phyloP scores from a whole-genome alignment of 2,113 vertebrate genomes.

The Mionectes macconnelli region DNA sequence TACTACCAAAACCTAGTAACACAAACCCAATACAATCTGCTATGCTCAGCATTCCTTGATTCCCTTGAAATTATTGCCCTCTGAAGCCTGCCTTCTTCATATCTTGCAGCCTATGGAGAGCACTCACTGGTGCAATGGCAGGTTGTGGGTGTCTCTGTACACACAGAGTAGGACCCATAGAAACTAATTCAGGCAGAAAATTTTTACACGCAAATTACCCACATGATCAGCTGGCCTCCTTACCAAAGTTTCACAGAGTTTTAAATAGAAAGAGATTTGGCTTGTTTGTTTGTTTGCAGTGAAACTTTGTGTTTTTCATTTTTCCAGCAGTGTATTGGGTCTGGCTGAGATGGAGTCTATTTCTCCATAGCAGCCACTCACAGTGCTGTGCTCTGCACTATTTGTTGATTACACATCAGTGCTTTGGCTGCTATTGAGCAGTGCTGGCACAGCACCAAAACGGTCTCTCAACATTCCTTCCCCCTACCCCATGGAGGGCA shows the following conservation, averaged over 20 bases:
- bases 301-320: neutral
- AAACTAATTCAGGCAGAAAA: neutral
- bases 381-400: neutral
- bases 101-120: neutral
- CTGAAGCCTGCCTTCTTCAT: neutral
- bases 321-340: neutral
- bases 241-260: neutral
- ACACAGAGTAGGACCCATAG: neutral
- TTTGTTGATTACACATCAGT: neutral
- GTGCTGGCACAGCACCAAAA: neutral
- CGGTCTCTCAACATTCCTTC: neutral
- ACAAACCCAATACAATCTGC: neutral
- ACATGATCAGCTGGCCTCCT: neutral
- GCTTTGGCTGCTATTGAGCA: neutral
- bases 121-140: neutral
- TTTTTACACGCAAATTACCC: neutral
- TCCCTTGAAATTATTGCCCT: neutral
- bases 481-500: neutral
- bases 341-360: neutral
- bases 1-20: neutral
- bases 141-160: neutral
- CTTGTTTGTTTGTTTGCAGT: neutral
- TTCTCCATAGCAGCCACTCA: neutral
- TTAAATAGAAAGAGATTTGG: accelerated
- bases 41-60: neutral